Evolutionary conservation across 2,797 vertebrate species (phyloP), one percentile per base, ranked within the genome.

Genomic region (Phoebastria nigripes): DNA sequence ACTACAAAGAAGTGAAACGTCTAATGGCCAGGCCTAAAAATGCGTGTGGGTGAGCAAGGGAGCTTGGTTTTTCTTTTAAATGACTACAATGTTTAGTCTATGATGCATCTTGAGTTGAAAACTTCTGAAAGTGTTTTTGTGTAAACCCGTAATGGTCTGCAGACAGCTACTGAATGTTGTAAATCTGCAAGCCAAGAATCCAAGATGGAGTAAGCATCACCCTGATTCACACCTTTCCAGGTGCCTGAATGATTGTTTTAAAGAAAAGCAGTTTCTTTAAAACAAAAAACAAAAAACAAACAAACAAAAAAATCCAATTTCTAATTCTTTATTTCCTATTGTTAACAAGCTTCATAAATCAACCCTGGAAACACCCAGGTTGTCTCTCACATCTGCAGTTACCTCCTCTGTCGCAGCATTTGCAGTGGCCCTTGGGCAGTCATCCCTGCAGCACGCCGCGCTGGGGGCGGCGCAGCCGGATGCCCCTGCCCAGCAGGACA

Each of bases 391-490:
- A 39, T 2, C 33, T 12, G 14, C 21, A 9, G 59, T 7, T 37
- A 22, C 24, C 54, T 17, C 2, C 24, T 26, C 20, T 7, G 13
- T 4, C 6, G 4, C 12, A 9, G 65, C 16, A 6, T 6, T 25
- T 2, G 24, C 10, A 0, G 22, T 3, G 0, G 49, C 26, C 18
- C 28, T 7, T 0, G 31, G 37, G 33, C 46, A 44, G 54, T 5
- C 22, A 5, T 2, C 66, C 49, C 47, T 1, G 20, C 35, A 15
- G 44, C 65, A 35, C 46, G 6, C 5, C 1, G 10, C 29, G 4
- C 56, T 31, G 20, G 13, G 26, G 3, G 5, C 6, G 14, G 41
- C 4, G 13, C 62, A 16, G 21, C 3, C 4, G 15, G 33, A 18
- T 3, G 26, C n/a, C 51, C 22, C 2, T 49, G 54, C 47, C 41